Percentiles rank a stretch among this genome's conserved stretches.
Evolutionary conservation across 2,113 vertebrate genomes (phyloP).

Genomic region (Dinomys branickii): DNA sequence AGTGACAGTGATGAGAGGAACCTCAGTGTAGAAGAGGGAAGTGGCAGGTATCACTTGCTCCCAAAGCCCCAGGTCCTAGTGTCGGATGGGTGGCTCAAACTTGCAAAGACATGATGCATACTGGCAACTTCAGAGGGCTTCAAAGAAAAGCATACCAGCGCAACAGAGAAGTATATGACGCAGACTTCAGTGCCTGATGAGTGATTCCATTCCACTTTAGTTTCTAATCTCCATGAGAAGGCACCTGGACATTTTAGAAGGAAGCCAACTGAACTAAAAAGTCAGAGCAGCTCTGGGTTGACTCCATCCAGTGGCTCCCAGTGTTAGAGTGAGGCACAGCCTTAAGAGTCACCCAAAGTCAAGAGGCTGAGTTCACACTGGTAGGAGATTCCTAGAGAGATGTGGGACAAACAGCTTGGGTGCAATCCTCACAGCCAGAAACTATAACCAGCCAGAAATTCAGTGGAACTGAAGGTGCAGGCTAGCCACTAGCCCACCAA

Average conservation of each 20-base stretch:
- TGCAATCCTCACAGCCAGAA: neutral
- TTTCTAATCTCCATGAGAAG: no score
- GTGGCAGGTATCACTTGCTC: neutral
- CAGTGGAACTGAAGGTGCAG: neutral
- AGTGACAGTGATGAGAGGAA: neutral
- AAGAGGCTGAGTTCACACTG: no score
- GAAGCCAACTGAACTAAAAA: neutral
- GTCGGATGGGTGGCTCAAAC: neutral
- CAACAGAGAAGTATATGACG: neutral
- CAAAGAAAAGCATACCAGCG: neutral
- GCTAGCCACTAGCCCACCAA: neutral
- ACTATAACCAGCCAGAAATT: neutral
- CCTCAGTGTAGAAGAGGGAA: neutral
- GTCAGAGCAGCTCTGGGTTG: neutral
- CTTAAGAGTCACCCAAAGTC: neutral
- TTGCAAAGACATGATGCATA: neutral
- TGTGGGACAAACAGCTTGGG: neutral
- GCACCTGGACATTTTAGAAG: neutral
- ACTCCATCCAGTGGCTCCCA: neutral
- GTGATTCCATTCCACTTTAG: neutral
- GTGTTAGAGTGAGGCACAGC: neutral
- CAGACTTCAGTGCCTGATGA: neutral
- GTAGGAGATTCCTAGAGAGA: no score
- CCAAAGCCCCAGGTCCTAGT: neutral
- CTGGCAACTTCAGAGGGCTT: neutral